phyloP scores from a whole-genome alignment of 2,888 invertebrate genomes.

The Calameuta idolon region DNA sequence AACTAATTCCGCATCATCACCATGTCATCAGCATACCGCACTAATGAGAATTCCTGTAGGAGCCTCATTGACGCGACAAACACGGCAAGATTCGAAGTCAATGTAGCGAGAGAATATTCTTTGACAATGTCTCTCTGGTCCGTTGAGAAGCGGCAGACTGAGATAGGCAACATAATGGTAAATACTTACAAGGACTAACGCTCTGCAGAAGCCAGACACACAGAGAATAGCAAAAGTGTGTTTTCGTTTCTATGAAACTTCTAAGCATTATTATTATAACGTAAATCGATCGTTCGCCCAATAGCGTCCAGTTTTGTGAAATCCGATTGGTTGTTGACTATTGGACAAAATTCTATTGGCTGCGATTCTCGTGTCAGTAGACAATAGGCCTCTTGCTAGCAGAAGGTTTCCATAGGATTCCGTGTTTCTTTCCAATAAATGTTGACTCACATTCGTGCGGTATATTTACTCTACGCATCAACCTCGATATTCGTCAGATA shows the following conservation, averaged over 20 bases:
- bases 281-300: background rate
- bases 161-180: background rate
- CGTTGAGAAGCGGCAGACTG: background rate
- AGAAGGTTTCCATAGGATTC: background rate
- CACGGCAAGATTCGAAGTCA: conserved; percentile 1
- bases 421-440: background rate
- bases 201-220: background rate
- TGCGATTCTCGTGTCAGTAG: background rate
- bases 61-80: background rate
- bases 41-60: background rate
- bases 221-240: background rate
- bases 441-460: background rate
- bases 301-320: background rate
- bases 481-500: background rate
- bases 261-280: background rate
- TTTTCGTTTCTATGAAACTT: background rate
- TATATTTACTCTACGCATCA: background rate
- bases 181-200: background rate
- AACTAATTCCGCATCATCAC: background rate
- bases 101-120: conserved; percentile 2
- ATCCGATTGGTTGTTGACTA: background rate
- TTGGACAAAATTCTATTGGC: background rate
- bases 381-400: background rate
- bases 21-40: background rate
- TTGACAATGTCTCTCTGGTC: background rate